Evolutionary conservation across 2,888 invertebrate genomes (phyloP).

Genomic region (Oscheius sp.): DNA sequence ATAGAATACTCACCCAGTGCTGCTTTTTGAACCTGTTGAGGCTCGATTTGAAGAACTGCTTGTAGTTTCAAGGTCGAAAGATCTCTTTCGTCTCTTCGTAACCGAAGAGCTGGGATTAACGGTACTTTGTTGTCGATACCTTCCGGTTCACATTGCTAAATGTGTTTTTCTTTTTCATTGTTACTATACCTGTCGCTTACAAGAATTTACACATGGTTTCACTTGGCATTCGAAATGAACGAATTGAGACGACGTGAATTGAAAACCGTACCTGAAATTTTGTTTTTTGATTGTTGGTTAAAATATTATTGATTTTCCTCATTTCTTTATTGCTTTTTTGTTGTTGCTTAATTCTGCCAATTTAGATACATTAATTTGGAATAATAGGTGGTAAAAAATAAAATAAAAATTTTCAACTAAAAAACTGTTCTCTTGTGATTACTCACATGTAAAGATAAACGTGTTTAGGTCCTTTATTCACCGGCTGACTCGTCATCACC

Average conservation of each 20-base stretch:
- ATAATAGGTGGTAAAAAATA: too few relatives aligned
- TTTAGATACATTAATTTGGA: too few relatives aligned
- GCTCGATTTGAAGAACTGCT: conserved; percentile 56
- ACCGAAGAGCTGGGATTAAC: conserved; percentile 45
- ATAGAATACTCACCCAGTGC: conserved; percentile 53
- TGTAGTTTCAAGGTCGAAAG: conserved; percentile 42
- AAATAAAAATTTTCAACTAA: too few relatives aligned
- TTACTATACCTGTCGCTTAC: conserved; percentile 52
- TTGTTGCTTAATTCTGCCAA: too few relatives aligned
- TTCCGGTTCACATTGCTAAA: conserved; percentile 47
- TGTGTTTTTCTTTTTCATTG: background rate
- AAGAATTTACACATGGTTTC: conserved; percentile 61
- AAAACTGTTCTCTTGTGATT: conserved; percentile 68
- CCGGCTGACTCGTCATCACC: conserved; percentile 54
- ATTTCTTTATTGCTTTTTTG: too few relatives aligned
- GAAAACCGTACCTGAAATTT: conserved; percentile 59
- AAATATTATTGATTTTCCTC: too few relatives aligned
- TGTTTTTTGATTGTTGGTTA: too few relatives aligned
- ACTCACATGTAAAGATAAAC: conserved; percentile 66
- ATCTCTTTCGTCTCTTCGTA: conserved; percentile 30
- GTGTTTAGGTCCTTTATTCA: conserved; percentile 64
- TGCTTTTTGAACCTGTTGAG: conserved; percentile 49
- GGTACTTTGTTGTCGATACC: conserved; percentile 37
- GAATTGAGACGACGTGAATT: conserved; percentile 65
- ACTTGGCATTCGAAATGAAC: conserved; percentile 68